Evolutionary conservation across 2,113 vertebrate species (phyloP).

Genomic region (Oryzias woworae): DNA sequence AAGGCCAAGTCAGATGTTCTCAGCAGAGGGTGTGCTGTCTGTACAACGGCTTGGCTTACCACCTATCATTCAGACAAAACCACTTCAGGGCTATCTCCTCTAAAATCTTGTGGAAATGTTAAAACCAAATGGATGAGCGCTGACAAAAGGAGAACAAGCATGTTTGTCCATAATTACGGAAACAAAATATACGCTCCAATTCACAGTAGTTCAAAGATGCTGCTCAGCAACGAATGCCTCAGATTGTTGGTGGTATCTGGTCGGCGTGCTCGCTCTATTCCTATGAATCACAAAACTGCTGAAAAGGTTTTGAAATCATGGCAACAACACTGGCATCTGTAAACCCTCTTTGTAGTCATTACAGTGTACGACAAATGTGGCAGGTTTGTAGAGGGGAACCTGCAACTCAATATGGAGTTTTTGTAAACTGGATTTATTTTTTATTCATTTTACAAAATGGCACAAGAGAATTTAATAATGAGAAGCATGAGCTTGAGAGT

Average conservation of each 20-base stretch:
- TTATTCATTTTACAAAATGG: background rate
- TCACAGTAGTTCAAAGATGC: background rate
- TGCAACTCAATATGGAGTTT: too few species aligned
- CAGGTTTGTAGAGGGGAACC: conserved; percentile 11
- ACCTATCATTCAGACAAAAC: conserved; percentile 52
- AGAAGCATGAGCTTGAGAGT: background rate
- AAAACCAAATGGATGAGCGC: conserved; percentile 15
- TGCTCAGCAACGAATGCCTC: conserved; percentile 21
- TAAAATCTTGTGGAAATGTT: conserved; percentile 20
- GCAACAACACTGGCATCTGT: conserved; percentile 60
- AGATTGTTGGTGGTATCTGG: conserved; percentile 21
- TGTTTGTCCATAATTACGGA: background rate
- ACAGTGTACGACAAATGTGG: conserved; percentile 39
- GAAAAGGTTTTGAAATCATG: conserved; percentile 61
- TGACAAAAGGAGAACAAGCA: background rate
- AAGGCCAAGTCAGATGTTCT: conserved; percentile 55
- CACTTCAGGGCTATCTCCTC: conserved; percentile 26
- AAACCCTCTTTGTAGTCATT: conserved; percentile 59
- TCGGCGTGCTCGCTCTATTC: conserved; percentile 21
- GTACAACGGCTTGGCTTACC: conserved; percentile 45
- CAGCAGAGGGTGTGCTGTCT: conserved; percentile 48
- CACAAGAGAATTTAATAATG: background rate
- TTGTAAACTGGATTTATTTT: background rate
- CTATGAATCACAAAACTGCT: conserved; percentile 56
- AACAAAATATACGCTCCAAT: background rate